These are phyloP conservation scores for Diloba caeruleocephala DNA, from an alignment of 2,888 invertebrate genomes.

Conservation along the genomic window DNA sequence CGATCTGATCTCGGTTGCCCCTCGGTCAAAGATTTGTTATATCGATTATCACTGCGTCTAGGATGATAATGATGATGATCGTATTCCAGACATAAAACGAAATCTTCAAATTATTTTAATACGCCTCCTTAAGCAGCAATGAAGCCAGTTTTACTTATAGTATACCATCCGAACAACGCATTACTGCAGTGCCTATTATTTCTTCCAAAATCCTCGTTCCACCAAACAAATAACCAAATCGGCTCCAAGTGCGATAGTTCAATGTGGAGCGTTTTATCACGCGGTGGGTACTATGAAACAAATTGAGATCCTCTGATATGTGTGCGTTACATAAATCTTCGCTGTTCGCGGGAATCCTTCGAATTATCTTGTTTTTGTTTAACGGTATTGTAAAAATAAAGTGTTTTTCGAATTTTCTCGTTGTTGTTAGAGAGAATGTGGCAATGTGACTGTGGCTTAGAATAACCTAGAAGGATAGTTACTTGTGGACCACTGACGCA, in stretches of 20 bases:
- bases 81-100: no score
- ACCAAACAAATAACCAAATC: constrained; percentile 55
- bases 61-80: no score
- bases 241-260: constrained; percentile 53
- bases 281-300: constrained; percentile 51
- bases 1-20: no score
- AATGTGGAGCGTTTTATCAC: constrained; percentile 54
- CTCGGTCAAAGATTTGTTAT: no score
- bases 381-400: constrained; percentile 47
- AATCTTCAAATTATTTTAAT: no score
- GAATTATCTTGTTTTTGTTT: constrained; percentile 61
- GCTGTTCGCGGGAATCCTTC: constrained; percentile 51
- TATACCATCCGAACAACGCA: constrained; percentile 1
- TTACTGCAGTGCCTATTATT: constrained; percentile 30
- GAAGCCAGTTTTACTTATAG: background rate
- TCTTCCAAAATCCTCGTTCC: constrained; percentile 36
- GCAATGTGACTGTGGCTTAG: background rate
- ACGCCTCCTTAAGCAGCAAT: no score
- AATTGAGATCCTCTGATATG: constrained; percentile 67
- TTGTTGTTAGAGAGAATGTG: background rate
- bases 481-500: no score
- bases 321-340: constrained; percentile 66
- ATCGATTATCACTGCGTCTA: no score
- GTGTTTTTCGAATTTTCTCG: constrained; percentile 19
- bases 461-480: no score